Evolutionary conservation across 2,888 invertebrate species (phyloP), one percentile per base, ranked within the genome.

Genomic region (Tolmerus cingulatus): DNA sequence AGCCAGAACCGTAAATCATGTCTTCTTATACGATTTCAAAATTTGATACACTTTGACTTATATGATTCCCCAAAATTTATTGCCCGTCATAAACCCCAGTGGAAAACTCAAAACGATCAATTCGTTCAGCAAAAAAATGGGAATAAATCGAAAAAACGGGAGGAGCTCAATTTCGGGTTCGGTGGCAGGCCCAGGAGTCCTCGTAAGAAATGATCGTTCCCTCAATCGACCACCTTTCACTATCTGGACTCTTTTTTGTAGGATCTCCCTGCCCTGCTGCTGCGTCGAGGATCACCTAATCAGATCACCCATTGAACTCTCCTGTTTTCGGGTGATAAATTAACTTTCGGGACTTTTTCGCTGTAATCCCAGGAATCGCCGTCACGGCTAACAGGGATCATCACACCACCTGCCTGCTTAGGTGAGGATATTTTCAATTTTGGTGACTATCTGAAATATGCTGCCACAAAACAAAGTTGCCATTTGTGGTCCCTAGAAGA

Each of bases 41-140:
- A 87, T 87, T 87, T 87, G 87, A 87, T 87, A 82, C 82, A 87
- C 82, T 87, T 87, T 87, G 87, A 87, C 82, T 87, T 87, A 87
- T 87, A 87, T 78, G 81, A 87, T 81, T 40, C 82, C 55, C 51
- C 5, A 34, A 34, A 84, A 87, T 82, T 87, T 87, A 82, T 82
- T 55, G 46, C 74, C 82, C 27, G 27, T 19, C 74, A 46, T 46
- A 74, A 82, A 81, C 46, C 9, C 55, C 76, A 34, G 40, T 19
- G 76, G 82, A 81, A 87, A 66, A 66, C 16, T 27, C 27, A 87
- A 87, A 78, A 87, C 55, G 76, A 82, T 57, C 57, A 82, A 82
- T 37, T 51, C 78, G 19, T 19, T 74, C 30, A 30, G n/a, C 74
- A 55, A 81, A 78, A 34, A 81, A 40, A 55, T 16, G 19, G 23